phyloP scores from a whole-genome alignment of 2,888 invertebrate species.

The Hololepta plana region DNA sequence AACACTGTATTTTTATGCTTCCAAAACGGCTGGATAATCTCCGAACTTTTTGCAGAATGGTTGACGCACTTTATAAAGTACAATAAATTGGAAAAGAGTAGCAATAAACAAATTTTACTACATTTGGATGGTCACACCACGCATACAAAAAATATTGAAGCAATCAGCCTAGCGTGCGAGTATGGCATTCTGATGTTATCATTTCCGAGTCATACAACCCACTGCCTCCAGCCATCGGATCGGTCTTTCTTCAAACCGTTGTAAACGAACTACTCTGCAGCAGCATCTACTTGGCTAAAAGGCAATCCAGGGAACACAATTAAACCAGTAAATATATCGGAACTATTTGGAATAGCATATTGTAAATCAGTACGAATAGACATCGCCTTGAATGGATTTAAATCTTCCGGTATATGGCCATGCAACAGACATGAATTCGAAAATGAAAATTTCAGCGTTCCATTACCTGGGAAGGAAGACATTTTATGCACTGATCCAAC shows the following conservation, averaged over 20 bases:
- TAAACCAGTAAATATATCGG: conserved; percentile 10
- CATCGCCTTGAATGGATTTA: conserved; percentile 9
- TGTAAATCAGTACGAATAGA: conserved; percentile 8
- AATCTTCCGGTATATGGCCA: conserved; percentile 5
- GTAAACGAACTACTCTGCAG: conserved; percentile 10
- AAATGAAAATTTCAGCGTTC: conserved; percentile 4
- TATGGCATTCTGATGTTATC: conserved; percentile 12
- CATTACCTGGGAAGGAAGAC: conserved; percentile 2
- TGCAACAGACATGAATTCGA: conserved; percentile 3
- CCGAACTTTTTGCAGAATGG: conserved; percentile 11
- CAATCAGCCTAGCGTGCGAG: conserved; percentile 10
- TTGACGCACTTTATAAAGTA: conserved; percentile 12
- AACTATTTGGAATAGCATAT: conserved; percentile 11
- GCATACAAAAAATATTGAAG: conserved; percentile 12
- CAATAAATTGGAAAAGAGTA: conserved; percentile 7
- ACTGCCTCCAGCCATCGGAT: conserved; percentile 13
- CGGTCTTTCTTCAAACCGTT: conserved; percentile 14
- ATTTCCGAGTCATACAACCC: conserved; percentile 13
- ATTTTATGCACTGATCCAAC: conserved; percentile 2
- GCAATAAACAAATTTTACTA: conserved; percentile 5
- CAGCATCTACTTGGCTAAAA: conserved; percentile 10
- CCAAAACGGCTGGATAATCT: conserved; percentile 12
- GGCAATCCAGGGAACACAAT: conserved; percentile 10
- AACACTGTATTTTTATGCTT: conserved; percentile 10
- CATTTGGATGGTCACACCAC: conserved; percentile 7